Evolutionary conservation across 2,888 invertebrate species (phyloP).

Genomic region (Watsonalla cultraria): DNA sequence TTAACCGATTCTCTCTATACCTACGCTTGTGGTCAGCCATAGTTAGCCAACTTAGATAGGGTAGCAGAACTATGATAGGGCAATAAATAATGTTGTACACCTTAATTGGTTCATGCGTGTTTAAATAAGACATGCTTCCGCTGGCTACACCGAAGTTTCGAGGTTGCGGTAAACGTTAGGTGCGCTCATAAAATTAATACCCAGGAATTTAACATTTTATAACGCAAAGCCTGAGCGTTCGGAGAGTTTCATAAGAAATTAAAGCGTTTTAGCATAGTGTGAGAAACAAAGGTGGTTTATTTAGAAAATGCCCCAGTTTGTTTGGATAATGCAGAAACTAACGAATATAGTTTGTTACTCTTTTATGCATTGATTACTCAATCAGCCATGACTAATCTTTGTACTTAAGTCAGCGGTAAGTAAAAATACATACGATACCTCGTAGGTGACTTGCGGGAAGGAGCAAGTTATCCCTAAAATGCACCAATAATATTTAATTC

Average conservation of each 20-base stretch:
- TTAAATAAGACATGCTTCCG: constrained; percentile 48
- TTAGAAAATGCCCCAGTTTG: neutral
- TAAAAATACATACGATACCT: no score
- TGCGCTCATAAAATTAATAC: constrained; percentile 32
- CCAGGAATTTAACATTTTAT: constrained; percentile 23
- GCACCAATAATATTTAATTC: no score
- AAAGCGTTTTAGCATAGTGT: neutral
- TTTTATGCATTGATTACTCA: no score
- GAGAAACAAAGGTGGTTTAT: neutral
- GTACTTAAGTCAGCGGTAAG: no score
- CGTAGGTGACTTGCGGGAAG: no score
- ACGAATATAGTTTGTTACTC: no score
- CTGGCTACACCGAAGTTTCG: constrained; percentile 27
- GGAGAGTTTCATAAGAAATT: constrained; percentile 1
- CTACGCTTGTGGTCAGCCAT: neutral
- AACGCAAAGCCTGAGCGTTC: neutral
- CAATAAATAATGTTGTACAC: constrained; percentile 43
- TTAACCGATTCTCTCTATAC: neutral
- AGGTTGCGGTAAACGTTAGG: constrained; percentile 26
- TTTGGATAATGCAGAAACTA: neutral
- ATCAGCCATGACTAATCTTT: no score
- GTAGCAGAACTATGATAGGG: constrained; percentile 19
- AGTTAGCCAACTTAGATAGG: constrained; percentile 33
- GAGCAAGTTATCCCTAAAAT: no score
- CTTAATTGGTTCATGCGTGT: constrained; percentile 52